Evolutionary conservation across 2,797 vertebrate genomes (phyloP).

Genomic region (Bovichtus diacanthus): DNA sequence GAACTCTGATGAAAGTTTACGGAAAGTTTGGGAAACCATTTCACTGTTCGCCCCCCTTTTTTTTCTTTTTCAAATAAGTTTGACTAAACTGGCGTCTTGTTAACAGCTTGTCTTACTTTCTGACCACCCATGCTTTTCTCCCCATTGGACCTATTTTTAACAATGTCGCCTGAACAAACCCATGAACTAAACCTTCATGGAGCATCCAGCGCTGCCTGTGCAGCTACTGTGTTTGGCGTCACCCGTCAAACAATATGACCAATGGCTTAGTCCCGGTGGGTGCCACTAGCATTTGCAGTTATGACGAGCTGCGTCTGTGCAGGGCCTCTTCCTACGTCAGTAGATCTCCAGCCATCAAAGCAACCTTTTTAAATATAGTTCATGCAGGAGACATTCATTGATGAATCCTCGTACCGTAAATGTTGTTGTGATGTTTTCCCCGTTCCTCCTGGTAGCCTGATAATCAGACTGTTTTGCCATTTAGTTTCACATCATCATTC

Average conservation of each 20-base stretch:
- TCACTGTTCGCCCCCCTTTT: not conserved
- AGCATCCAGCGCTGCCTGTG: not conserved
- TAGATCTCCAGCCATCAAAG: conserved; percentile 29
- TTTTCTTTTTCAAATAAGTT: not conserved
- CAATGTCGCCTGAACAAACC: not conserved
- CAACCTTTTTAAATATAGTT: conserved; percentile 4
- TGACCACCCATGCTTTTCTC: not conserved
- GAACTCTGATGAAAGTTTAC: not conserved
- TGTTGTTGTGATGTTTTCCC: not conserved
- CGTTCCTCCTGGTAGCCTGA: not conserved
- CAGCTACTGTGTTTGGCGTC: conserved; percentile 15
- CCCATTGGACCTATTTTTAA: not conserved
- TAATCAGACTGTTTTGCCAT: not conserved
- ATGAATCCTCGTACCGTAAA: too few relatives aligned
- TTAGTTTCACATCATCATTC: too few relatives aligned
- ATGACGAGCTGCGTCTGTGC: conserved; percentile 6
- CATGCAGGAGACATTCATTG: not conserved
- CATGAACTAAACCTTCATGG: not conserved
- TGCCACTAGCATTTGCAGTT: not conserved
- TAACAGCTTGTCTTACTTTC: too few relatives aligned
- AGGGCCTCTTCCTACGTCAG: conserved; percentile 7
- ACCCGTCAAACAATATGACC: conserved; percentile 2
- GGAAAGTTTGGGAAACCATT: not conserved
- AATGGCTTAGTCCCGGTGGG: not conserved
- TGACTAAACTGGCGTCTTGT: not conserved